Conservation (phyloP, 1,140 invertebrate species). For the Pseudomyrmex dendroicus region DNA sequence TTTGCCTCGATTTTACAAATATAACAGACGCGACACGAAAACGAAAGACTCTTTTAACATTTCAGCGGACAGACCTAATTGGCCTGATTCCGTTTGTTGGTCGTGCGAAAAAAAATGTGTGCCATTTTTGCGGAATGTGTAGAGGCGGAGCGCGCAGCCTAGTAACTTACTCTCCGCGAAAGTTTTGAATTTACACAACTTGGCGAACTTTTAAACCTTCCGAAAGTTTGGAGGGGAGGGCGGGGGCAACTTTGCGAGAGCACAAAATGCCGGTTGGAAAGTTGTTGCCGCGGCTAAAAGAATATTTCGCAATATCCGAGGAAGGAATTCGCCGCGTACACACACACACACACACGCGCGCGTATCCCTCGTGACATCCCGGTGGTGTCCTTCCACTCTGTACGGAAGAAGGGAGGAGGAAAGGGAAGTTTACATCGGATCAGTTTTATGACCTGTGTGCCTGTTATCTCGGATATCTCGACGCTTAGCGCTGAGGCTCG, state of each 20-base stretch:
- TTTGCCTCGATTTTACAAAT: not conserved
- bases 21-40: not conserved
- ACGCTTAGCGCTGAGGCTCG: conserved; percentile 16
- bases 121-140: conserved; percentile 36
- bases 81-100: conserved; percentile 26
- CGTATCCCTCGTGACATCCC: conserved; percentile 14
- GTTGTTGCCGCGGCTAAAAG: conserved; percentile 44
- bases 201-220: conserved; percentile 47
- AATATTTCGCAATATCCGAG: conserved; percentile 54
- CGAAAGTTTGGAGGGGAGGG: conserved; percentile 42
- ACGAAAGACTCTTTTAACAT: conserved; percentile 13
- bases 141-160: conserved; percentile 7
- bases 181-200: conserved; percentile 72
- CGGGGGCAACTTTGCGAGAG: conserved; percentile 37
- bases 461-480: conserved; percentile 15
- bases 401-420: not conserved
- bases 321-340: conserved; percentile 26
- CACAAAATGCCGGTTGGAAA: conserved; percentile 53
- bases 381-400: not conserved
- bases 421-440: conserved; percentile 11
- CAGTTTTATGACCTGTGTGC: conserved; percentile 7
- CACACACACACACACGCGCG: conserved; percentile 30
- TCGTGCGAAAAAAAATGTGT: conserved; percentile 26
- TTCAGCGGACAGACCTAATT: conserved; percentile 20
- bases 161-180: conserved; percentile 60